Conservation (phyloP, 2,888 invertebrate genomes). For the Hydraecia micacea region DNA sequence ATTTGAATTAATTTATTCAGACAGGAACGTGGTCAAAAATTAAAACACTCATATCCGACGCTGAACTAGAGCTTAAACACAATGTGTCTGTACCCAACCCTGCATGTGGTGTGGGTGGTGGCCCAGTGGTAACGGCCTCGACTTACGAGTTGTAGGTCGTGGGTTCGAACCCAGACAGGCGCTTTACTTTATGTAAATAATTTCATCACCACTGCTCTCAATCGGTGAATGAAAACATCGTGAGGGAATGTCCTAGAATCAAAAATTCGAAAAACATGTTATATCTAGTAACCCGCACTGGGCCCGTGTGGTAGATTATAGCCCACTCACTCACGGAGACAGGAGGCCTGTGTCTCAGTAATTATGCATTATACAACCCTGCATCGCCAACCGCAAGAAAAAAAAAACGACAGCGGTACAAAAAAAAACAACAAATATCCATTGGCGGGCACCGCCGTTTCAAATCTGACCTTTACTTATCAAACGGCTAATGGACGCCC, state of each 20-base stretch:
- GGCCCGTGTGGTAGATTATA: background rate
- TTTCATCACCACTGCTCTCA: background rate
- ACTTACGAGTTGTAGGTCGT: no score
- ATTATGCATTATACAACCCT: background rate
- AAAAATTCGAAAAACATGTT: background rate
- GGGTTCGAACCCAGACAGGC: no score
- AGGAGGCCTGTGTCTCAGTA: background rate
- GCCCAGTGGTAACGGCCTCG: no score
- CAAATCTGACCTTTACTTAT: slow-evolving; percentile 81
- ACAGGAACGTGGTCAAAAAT: background rate
- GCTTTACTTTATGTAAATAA: background rate
- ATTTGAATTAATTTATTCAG: background rate
- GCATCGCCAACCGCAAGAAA: slow-evolving; percentile 14
- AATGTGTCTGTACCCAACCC: background rate
- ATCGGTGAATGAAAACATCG: background rate
- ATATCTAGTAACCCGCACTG: background rate
- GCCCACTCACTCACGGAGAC: background rate
- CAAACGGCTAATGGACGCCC: slow-evolving; percentile 77
- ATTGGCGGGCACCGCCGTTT: slow-evolving; percentile 50
- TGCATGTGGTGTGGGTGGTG: no score
- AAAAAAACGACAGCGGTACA: slow-evolving; percentile 27
- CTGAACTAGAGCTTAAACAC: background rate
- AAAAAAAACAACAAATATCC: slow-evolving; percentile 43
- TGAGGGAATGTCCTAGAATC: background rate
- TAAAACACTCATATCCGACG: background rate